Base-by-base conservation (phyloP, 2,797 vertebrate species). In the Chelon auratus region DNA sequence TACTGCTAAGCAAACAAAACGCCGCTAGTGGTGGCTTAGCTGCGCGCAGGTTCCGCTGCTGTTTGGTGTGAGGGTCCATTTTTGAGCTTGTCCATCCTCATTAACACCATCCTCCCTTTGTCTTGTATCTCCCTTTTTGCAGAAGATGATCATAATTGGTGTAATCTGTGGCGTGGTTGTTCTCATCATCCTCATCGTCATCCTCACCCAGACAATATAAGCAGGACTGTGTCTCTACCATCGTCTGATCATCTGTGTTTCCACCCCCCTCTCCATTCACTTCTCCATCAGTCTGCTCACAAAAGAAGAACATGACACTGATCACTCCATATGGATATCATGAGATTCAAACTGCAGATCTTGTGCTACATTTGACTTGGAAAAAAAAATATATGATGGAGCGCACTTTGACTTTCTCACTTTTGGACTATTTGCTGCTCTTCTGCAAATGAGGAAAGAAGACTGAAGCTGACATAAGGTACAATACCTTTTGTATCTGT, bases 91-190 rank as follows among this genome's bases (percentile, higher is more conserved):
- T 33, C 10, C 54, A 17, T 6, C 63, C 12, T 72, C 72, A 42
- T 64, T 72, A 74, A 83, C 51, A 0, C 39, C 55, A 0, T 45
- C 42, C 24, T 63, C n/a, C 20, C 17, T 62, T 26, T 83, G 9
- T 84, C 72, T 13, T 76, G 3, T 69, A 0, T 79, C 24, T 75
- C 70, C 54, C 67, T 52, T 55, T 80, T 63, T 82, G 72, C 89
- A 95, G 94, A 94, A 93, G 76, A 88, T 74, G 59, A 88, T 93
- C 85, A 84, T 93, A 70, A 67, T 93, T 62, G 83, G 75, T 56
- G 92, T 82, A 39, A 59, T 83, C 79, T 89, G 83, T 84, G 78
- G 78, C 37, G 90, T 94, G 72, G 43, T 93, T 62, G 48, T 77
- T 61, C 4, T 91, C 82, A 64, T 95, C 85, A 37, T 94, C 69